Evolutionary conservation across 2,888 invertebrate genomes (phyloP), one percentile per base, ranked within the genome.

Genomic region (Theodoxus fluviatilis): DNA sequence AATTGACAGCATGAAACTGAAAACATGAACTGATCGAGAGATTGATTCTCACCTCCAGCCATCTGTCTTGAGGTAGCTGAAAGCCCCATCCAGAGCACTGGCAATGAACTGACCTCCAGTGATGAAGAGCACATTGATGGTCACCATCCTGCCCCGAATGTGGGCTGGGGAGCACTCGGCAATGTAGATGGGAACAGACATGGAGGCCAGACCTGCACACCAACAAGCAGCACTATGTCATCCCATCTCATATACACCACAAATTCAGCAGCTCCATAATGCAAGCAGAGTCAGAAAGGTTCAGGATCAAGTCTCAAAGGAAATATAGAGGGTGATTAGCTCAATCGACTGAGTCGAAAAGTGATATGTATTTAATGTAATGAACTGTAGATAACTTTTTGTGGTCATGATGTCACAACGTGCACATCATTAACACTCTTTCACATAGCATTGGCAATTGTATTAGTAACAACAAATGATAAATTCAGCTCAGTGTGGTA

Each of bases 141-240:
- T 89, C 33, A 90, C 89, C 47, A 90, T 83, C 7, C 85, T 80
- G 31, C 90, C 90, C 37, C 90, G 83, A 31, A 88, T 79, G 63
- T 87, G 83, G 3, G 87, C 75, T 2, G 90, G 89, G 0, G 90
- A 87, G 67, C 88, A 85, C 81, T 90, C 90, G 33, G 89, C 89
- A 49, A 91, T 89, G 79, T 90, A 90, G 81, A 90, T 87, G 2
- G 90, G 90, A 3, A 90, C 88, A 47, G 89, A 88, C 89, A 89
- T 90, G 2, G 89, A 89, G 9, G 89, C 87, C 38, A 90, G 75
- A 37, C 90, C 89, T 89, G 76, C 22, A 76, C 73, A 70, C 31
- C 15, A n/a, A 64, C n/a, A 28, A 31, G 33, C n/a, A 31, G 33
- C 61, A 61, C n/a, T 61, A 31, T 3, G n/a, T 3, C 6, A 61